These are phyloP conservation scores for Aphrocallistes beatrix DNA, from an alignment of 37 sponge, comb jelly and placozoan species.

Conservation along the genomic window DNA sequence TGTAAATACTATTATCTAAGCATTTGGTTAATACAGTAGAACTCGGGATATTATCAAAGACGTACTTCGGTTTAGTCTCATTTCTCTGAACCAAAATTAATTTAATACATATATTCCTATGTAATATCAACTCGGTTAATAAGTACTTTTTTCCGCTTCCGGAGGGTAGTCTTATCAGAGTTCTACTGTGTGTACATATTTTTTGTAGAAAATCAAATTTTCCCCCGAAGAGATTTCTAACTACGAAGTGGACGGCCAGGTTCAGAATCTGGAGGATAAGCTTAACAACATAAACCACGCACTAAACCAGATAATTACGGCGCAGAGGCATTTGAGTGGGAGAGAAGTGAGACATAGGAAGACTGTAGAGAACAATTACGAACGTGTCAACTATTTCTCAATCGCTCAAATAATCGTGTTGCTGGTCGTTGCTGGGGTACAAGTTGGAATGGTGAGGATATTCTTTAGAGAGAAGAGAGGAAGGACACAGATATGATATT, in stretches of 20 bases:
- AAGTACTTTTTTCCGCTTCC: too few relatives aligned
- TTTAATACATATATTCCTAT: too few relatives aligned
- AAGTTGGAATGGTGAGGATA: constrained; percentile 40
- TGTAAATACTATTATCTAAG: too few relatives aligned
- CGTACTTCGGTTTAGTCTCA: too few relatives aligned
- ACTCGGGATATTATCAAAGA: too few relatives aligned
- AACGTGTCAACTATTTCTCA: constrained; percentile 53
- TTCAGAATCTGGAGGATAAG: constrained; percentile 5
- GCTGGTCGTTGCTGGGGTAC: constrained; percentile 41
- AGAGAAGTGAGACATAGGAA: constrained; percentile 64
- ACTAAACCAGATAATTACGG: constrained; percentile 32
- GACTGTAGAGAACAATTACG: constrained; percentile 46
- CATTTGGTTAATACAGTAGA: too few relatives aligned
- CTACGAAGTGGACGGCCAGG: background rate
- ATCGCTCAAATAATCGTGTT: constrained; percentile 36
- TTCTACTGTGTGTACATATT: too few relatives aligned
- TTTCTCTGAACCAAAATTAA: too few relatives aligned
- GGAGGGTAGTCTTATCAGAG: too few relatives aligned
- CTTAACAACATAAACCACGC: constrained; percentile 27
- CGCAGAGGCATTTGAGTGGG: constrained; percentile 55
- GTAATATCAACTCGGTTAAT: too few relatives aligned
- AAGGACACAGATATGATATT: too few relatives aligned
- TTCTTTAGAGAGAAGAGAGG: constrained; percentile 46
- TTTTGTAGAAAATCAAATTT: background rate
- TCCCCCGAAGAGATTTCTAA: background rate